Evolutionary conservation across 2,888 invertebrate species (phyloP).

Genomic region (Timema podura): DNA sequence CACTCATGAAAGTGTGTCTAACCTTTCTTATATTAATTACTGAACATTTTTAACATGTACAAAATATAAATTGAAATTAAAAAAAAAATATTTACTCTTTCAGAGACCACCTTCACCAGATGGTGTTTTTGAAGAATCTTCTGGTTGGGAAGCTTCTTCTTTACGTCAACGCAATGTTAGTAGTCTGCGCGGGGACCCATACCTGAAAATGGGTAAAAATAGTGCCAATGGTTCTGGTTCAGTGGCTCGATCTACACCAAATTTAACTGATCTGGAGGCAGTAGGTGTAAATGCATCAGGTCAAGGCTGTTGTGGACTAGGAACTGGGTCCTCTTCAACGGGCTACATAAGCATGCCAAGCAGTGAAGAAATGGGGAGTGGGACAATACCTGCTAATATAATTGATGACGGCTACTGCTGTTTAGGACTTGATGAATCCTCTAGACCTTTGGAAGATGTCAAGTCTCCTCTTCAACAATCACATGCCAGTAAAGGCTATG

Average conservation of each 20-base stretch:
- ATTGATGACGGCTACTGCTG: constrained; percentile 21
- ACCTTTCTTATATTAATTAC: too few relatives aligned
- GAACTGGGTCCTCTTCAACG: constrained; percentile 40
- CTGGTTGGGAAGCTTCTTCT: constrained; percentile 42
- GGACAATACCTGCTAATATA: not conserved
- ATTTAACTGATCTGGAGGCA: constrained; percentile 38
- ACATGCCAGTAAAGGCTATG: constrained; percentile 22
- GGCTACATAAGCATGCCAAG: constrained; percentile 42
- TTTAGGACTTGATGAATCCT: constrained; percentile 20
- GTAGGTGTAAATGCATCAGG: constrained; percentile 22
- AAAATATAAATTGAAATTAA: too few relatives aligned
- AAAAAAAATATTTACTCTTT: too few relatives aligned
- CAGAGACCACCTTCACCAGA: constrained; percentile 29
- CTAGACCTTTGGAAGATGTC: too few relatives aligned
- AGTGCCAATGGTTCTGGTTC: constrained; percentile 39
- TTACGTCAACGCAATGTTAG: constrained; percentile 42
- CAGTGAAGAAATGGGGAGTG: constrained; percentile 18
- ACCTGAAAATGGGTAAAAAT: constrained; percentile 40
- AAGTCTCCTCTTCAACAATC: too few relatives aligned
- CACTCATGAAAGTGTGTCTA: too few relatives aligned
- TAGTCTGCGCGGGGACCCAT: constrained; percentile 40
- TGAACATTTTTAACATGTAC: too few relatives aligned
- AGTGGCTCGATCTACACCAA: constrained; percentile 43
- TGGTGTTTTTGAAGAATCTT: constrained; percentile 32
- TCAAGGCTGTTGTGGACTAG: constrained; percentile 30